Conservation (phyloP, 2,888 invertebrate genomes). For the Calliopum simillimum region DNA sequence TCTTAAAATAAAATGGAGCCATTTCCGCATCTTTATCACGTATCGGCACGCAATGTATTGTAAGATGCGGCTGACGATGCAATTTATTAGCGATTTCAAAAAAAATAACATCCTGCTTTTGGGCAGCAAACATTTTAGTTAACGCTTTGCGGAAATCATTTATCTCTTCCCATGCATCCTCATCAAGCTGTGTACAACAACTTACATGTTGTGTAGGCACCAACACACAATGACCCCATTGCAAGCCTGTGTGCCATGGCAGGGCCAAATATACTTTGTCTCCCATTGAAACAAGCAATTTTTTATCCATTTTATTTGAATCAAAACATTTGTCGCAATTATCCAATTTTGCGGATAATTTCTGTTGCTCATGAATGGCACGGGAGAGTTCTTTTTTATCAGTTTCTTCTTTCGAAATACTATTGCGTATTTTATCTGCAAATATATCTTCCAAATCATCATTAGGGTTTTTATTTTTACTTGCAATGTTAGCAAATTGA, state of each 20-base stretch:
- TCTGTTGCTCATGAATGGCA: conserved; percentile 81
- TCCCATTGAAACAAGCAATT: conserved; percentile 85
- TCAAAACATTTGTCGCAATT: conserved; percentile 88
- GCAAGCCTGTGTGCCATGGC: conserved; percentile 84
- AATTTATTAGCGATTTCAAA: conserved; percentile 87
- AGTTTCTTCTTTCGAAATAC: conserved; percentile 73
- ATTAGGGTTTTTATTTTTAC: conserved; percentile 73
- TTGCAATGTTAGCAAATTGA: conserved; percentile 80
- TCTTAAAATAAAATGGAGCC: conserved; percentile 97
- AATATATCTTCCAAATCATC: conserved; percentile 89
- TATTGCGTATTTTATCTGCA: conserved; percentile 79
- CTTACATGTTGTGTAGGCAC: conserved; percentile 84
- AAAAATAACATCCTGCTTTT: conserved; percentile 86
- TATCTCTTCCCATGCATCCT: conserved; percentile 94
- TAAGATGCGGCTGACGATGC: conserved; percentile 84
- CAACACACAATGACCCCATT: conserved; percentile 87
- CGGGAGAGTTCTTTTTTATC: conserved; percentile 73
- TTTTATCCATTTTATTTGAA: conserved; percentile 82
- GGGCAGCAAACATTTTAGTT: conserved; percentile 79
- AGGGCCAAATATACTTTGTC: conserved; percentile 86
- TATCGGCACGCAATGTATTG: conserved; percentile 87
- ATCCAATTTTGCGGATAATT: conserved; percentile 78
- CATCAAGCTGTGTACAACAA: conserved; percentile 87
- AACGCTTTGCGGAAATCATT: conserved; percentile 80
- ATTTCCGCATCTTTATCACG: conserved; percentile 80